Base-by-base conservation (phyloP, 2,888 invertebrate genomes). In the Napeogenes inachia region DNA sequence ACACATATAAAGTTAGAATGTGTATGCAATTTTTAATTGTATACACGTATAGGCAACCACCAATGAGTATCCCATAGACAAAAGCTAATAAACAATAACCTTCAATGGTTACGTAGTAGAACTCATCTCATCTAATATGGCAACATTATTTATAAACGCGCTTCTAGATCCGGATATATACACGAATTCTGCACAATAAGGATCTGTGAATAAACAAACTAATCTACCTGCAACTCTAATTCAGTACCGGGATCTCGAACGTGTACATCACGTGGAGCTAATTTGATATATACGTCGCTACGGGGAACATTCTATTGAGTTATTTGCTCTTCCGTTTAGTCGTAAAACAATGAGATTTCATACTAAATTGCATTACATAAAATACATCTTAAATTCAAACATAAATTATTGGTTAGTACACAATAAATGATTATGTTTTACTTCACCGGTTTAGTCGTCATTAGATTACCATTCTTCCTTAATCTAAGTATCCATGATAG, bases 311-410 rank as follows among this genome's bases (percentile, higher is more conserved):
- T 72, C 68, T 75, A 72, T 70, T 66, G 64, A 68, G 67, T 70
- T 56, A 64, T 69, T 73, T 74, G 72, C 72, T 66, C 71, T 77
- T 78, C 72, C 73, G 75, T 72, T 76, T 72, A 68, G 67, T 63
- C 65, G 54, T 67, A 61, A 67, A 70, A 70, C 63, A 55, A 62
- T 65, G 62, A 59, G 57, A 65, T 64, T 61, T 30, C 21, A 50
- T 50, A 30, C 50, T 50, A 50, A 50, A 50, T 30, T 30, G 10
- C 50, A 50, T 30, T 42, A 30, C 50, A 50, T 50, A 30, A 50
- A 21, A 47, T 47, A 47, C 3, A 5, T 47, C 47, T 47, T 47
- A 47, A 47, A 47, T 47, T 1, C 21, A 21, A 21, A 21, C 13
- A 6, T 50, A 30, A 50, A 50, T 30, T 50, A 50, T 50, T 12